phyloP scores from a whole-genome alignment of 2,113 vertebrate species.

The Eleginops maclovinus region DNA sequence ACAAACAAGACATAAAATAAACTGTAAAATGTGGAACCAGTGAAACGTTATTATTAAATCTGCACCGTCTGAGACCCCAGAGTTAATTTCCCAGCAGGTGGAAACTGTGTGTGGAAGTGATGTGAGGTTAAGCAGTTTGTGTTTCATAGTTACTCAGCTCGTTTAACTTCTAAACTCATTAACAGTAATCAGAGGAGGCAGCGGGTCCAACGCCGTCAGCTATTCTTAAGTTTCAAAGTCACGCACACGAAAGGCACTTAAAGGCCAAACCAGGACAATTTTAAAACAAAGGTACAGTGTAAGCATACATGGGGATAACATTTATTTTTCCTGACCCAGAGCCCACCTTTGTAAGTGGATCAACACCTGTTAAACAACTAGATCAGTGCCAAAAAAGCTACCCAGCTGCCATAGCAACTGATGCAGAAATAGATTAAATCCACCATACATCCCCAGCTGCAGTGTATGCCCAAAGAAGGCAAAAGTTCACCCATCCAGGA shows the following conservation, averaged over 20 bases:
- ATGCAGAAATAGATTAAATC: no score
- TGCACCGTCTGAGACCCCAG: slow-evolving; percentile 14
- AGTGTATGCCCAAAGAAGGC: no score
- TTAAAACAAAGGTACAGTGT: neutral
- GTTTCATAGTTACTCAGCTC: slow-evolving; percentile 31
- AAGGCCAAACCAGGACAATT: slow-evolving; percentile 7
- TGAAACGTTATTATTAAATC: slow-evolving; percentile 4
- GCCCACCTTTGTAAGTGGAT: no score
- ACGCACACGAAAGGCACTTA: slow-evolving; percentile 4
- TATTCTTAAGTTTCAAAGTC: slow-evolving; percentile 43
- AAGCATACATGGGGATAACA: neutral
- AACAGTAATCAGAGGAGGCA: slow-evolving; percentile 40
- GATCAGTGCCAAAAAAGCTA: no score
- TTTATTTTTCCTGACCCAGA: no score
- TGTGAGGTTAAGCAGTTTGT: slow-evolving; percentile 29
- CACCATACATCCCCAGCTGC: no score
- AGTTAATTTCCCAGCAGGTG: slow-evolving; percentile 12
- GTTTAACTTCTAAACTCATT: slow-evolving; percentile 40
- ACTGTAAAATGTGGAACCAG: neutral
- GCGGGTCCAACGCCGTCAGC: slow-evolving; percentile 27
- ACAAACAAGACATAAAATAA: slow-evolving; percentile 6
- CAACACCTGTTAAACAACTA: no score
- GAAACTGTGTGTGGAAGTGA: slow-evolving; percentile 6
- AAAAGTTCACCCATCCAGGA: no score
- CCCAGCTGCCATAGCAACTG: no score